Conservation (phyloP, 2,113 vertebrate species). For the Lynx canadensis region DNA sequence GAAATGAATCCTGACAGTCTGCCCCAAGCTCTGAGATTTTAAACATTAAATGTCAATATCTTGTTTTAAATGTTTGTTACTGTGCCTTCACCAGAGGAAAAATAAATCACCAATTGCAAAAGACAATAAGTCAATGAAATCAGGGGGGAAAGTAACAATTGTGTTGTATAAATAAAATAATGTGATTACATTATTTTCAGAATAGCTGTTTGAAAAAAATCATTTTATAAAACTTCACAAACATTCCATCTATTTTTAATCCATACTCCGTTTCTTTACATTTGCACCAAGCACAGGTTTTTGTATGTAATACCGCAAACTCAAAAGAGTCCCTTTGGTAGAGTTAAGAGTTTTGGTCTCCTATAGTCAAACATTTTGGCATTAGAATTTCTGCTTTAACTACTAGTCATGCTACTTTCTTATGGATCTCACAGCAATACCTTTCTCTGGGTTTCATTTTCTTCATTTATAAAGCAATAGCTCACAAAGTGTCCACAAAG, state of each 20-base stretch:
- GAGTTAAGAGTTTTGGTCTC: background rate
- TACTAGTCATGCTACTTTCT: background rate
- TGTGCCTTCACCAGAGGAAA: background rate
- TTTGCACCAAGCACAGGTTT: background rate
- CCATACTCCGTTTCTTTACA: background rate
- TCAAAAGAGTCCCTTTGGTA: background rate
- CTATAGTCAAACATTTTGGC: background rate
- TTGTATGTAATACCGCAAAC: background rate
- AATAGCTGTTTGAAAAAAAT: background rate
- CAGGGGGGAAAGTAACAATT: background rate
- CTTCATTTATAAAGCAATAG: background rate
- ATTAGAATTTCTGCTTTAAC: background rate
- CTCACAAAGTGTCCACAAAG: background rate
- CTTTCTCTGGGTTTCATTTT: background rate
- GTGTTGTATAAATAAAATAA: background rate
- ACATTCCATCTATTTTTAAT: background rate
- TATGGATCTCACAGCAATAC: background rate
- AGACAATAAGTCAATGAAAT: background rate
- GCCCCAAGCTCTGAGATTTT: background rate
- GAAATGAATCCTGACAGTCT: conserved; percentile 18
- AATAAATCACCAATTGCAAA: background rate
- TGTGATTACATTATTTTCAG: background rate
- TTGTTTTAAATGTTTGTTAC: background rate
- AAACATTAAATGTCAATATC: background rate
- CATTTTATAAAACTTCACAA: background rate